A percentile compares a stretch with the other conserved stretches of the same genome.
phyloP scores from a whole-genome alignment of 2,888 invertebrate genomes.

The Fabriciana adippe region DNA sequence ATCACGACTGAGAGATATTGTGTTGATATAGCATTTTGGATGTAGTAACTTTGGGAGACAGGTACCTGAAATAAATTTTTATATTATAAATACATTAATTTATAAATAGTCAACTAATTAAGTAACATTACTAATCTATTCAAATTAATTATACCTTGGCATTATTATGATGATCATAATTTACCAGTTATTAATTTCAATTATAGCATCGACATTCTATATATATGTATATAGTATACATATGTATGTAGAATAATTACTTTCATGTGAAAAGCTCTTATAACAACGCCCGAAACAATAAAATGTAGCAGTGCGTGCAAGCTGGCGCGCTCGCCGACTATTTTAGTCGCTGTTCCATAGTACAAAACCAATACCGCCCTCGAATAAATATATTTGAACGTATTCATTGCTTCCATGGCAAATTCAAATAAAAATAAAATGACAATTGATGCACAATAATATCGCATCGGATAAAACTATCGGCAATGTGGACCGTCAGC shows the following conservation, averaged over 20 bases:
- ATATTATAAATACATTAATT: constrained; percentile 1
- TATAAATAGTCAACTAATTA: neutral
- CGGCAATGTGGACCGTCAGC: neutral
- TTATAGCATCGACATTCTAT: neutral
- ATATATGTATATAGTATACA: too few species aligned
- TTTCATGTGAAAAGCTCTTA: too few species aligned
- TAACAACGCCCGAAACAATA: neutral
- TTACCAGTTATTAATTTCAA: neutral
- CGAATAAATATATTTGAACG: constrained; percentile 61
- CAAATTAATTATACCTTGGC: neutral
- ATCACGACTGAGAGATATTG: constrained; percentile 48
- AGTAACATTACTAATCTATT: neutral
- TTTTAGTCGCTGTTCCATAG: constrained; percentile 66
- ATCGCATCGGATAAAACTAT: constrained; percentile 1
- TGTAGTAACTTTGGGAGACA: constrained; percentile 24
- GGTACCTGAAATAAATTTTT: constrained; percentile 46
- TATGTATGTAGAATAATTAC: too few species aligned
- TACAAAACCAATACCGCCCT: constrained; percentile 64
- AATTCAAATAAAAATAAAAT: constrained; percentile 5
- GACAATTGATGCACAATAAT: constrained; percentile 7
- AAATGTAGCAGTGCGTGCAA: constrained; percentile 8
- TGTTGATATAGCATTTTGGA: constrained; percentile 52
- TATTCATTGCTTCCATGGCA: constrained; percentile 45
- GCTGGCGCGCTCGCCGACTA: constrained; percentile 35
- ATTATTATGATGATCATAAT: neutral